phyloP scores from a whole-genome alignment of 2,888 invertebrate species.

The Deroplatys truncata region DNA sequence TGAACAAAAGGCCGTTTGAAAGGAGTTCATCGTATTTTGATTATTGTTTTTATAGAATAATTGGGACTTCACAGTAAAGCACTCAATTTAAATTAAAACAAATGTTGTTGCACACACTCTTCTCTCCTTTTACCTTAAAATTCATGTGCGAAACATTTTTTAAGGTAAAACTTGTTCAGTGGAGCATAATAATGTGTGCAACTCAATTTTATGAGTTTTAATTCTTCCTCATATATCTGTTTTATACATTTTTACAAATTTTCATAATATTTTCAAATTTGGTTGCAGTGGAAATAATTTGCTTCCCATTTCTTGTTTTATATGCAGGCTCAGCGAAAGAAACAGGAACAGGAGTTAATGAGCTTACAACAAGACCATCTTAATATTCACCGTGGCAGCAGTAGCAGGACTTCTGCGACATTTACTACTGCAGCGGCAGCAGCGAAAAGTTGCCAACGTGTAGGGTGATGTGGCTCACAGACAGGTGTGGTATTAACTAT shows the following conservation, averaged over 20 bases:
- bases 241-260: background rate
- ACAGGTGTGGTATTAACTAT: background rate
- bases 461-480: background rate
- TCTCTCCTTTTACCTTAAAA: no score
- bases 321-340: constrained; percentile 41
- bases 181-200: no score
- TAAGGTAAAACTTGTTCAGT: no score
- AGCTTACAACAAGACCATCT: constrained; percentile 43
- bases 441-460: background rate
- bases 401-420: background rate
- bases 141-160: no score
- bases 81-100: no score
- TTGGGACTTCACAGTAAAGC: no score
- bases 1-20: no score
- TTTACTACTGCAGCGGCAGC: background rate
- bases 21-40: no score
- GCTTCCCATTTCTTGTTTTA: background rate
- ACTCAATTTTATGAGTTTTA: no score
- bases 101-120: no score
- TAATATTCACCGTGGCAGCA: constrained; percentile 36
- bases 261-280: background rate
- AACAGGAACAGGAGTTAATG: constrained; percentile 42
- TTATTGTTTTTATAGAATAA: no score
- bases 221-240: background rate
- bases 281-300: background rate